These are phyloP conservation scores for Oncorhynchus tshawytscha DNA, from an alignment of 2,113 vertebrate species.

Conservation along the genomic window DNA sequence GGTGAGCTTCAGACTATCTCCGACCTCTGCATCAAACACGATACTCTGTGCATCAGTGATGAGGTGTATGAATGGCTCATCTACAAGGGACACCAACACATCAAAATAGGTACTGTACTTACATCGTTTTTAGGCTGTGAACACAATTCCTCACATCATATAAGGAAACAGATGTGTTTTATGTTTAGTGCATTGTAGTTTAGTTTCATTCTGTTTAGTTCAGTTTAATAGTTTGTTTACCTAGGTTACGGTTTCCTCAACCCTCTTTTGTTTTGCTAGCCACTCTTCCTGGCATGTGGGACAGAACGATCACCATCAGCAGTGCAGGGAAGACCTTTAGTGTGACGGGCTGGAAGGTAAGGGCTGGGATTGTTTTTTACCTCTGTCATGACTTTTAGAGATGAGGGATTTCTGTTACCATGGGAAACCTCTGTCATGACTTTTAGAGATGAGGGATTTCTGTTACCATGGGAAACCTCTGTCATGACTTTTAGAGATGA, in stretches of 20 bases:
- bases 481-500: too few species aligned
- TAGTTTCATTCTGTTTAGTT: too few species aligned
- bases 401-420: too few species aligned
- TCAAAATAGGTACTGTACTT: constrained; percentile 85
- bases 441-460: too few species aligned
- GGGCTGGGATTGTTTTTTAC: neutral
- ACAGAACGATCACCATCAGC: constrained; percentile 90
- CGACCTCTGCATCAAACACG: constrained; percentile 90
- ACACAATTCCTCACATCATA: neutral
- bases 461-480: too few species aligned
- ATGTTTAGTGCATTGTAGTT: too few species aligned
- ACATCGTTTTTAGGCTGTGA: neutral
- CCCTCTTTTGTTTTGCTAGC: constrained; percentile 65
- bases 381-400: too few species aligned
- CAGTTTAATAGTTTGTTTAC: neutral
- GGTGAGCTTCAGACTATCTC: constrained; percentile 89
- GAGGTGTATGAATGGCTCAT: constrained; percentile 97
- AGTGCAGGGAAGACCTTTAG: constrained; percentile 95
- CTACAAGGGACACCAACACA: constrained; percentile 85
- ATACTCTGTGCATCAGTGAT: constrained; percentile 92
- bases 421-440: too few species aligned
- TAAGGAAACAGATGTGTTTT: too few species aligned
- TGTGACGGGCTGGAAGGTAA: constrained; percentile 97
- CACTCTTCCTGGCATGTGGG: constrained; percentile 96
- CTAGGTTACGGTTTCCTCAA: neutral